Evolutionary conservation across 2,113 vertebrate genomes (phyloP), one percentile per base, ranked within the genome.

Genomic region (Patagioenas fasciata): DNA sequence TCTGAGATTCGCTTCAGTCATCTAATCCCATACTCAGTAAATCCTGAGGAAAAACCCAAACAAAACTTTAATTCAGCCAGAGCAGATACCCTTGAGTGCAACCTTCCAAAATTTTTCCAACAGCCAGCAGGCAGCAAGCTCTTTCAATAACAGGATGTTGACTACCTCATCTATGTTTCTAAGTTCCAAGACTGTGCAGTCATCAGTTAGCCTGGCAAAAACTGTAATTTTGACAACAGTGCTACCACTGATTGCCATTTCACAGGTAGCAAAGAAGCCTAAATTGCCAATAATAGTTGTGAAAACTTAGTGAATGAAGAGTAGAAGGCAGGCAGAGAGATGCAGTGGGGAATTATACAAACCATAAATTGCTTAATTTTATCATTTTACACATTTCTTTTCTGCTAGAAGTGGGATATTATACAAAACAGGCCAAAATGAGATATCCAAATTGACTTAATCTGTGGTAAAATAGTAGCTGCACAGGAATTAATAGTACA

Each of bases 401-500:
- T 74, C 74, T 47, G 32, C 18, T 70, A 47, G 78, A 92, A 93
- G 57, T 40, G 16, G 67, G 36, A 85, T 94, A 89, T 83, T 93
- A 75, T 73, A 95, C 38, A 85, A 94, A 94, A 57, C 66, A 90
- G 58, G 25, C 50, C 78, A 91, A 95, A 96, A 91, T 28, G 32
- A 53, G 38, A 65, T 83, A 78, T 34, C 28, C 10, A 95, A 93
- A 93, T 40, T 69, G 85, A 94, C 88, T 96, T 95, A 86, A 96
- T 72, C 71, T 93, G 58, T 75, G 57, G 82, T 88, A 79, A 88
- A 94, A 96, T 91, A 91, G 74, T 94, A 95, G 95, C 40, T 77
- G 60, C 53, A 50, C 58, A 77, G 73, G 89, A 96, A 97, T 96
- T 80, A 97, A 91, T 91, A 89, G 95, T 58, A 74, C 44, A 80